Base-by-base conservation (phyloP, 2,113 vertebrate species). In the Micromys minutus region DNA sequence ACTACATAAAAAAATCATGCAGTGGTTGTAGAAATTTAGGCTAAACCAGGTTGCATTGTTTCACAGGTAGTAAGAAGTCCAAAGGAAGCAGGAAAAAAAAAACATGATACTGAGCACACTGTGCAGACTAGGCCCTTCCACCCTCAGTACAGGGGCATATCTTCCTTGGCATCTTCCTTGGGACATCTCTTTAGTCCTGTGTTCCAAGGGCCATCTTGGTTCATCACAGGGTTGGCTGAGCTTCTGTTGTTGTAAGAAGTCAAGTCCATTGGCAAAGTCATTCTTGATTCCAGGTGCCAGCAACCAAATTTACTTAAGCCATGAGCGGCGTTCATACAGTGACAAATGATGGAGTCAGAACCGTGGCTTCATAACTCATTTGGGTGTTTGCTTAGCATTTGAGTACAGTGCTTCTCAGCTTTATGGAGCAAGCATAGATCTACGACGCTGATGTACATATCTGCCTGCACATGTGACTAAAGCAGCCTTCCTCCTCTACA, bases 131-230 rank as follows among this genome's bases (percentile, higher is more conserved):
- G 15, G 9, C 1, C 11, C 83, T 3, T 67, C 50, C 45, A 15
- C 31, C 24, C 7, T 74, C 16, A 29, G 5, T 1, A 0, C 22
- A 59, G n/a, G n/a, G n/a, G n/a, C n/a, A n/a, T n/a, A n/a, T n/a
- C n/a, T n/a, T n/a, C n/a, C n/a, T n/a, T n/a, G n/a, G n/a, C n/a
- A n/a, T n/a, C n/a, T n/a, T n/a, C 59, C 75, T 1, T 11, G 4
- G 36, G 52, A 39, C 24, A 29, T 90, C 87, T 74, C 34, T 63
- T 72, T 59, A 21, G 4, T 63, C 16, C 36, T 90, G 3, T 26
- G 45, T 80, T 76, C 69, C 69, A 72, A 72, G 0, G 7, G 36
- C 1, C 71, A 31, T 11, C 24, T 67, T 74, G 63, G 61, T 12
- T 91, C 61, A 69, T 22, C 24, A 17, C 8, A 79, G 71, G 61